A percentile compares a stretch with the other conserved stretches of the same genome.
Evolutionary conservation across 1,140 invertebrate species (phyloP).

Genomic region (Drosophila setifemur): DNA sequence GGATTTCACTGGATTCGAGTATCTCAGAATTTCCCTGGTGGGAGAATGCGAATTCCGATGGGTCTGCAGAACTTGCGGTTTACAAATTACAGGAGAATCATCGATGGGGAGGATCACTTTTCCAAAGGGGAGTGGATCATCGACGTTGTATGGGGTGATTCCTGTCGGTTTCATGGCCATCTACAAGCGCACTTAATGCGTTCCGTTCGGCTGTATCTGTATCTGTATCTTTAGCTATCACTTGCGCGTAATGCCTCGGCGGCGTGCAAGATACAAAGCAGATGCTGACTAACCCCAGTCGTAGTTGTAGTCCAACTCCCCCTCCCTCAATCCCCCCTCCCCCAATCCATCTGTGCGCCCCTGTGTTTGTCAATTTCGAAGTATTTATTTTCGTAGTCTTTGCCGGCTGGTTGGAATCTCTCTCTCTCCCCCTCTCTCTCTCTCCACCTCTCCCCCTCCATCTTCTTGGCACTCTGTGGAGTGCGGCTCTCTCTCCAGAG

Average conservation of each 20-base stretch:
- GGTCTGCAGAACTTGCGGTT: constrained; percentile 34
- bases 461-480: background rate
- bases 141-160: constrained; percentile 34
- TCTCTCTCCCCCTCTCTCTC: background rate
- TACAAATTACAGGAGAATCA: constrained; percentile 25
- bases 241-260: constrained; percentile 24
- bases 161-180: constrained; percentile 44
- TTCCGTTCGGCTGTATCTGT: constrained; percentile 39
- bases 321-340: background rate
- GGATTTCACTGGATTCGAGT: background rate
- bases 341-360: constrained; percentile 16
- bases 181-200: constrained; percentile 66
- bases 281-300: constrained; percentile 46
- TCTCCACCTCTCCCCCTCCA: background rate
- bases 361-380: constrained; percentile 37
- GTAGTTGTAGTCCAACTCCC: background rate
- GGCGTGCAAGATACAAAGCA: constrained; percentile 65
- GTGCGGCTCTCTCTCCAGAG: background rate
- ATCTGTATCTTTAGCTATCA: constrained; percentile 46
- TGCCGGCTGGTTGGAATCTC: constrained; percentile 39
- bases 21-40: background rate
- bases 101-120: background rate
- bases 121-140: constrained; percentile 9
- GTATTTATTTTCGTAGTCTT: constrained; percentile 58
- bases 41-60: constrained; percentile 37